A percentile compares a stretch with the other conserved stretches of the same genome.
These are phyloP conservation scores for Tenthredo amoena DNA, from an alignment of 2,888 invertebrate species.

Conservation along the genomic window DNA sequence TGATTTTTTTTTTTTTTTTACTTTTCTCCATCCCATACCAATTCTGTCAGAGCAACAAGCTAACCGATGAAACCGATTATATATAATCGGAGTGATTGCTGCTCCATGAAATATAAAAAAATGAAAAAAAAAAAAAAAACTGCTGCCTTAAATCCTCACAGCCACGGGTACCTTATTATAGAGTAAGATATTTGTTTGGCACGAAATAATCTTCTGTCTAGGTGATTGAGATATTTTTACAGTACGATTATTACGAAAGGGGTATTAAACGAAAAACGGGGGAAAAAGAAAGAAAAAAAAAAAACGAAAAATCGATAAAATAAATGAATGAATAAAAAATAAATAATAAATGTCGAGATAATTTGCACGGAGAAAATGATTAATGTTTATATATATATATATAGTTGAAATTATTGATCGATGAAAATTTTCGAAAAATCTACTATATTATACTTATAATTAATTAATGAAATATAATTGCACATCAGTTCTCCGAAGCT, in stretches of 20 bases:
- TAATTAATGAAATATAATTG: background rate
- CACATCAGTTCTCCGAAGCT: background rate
- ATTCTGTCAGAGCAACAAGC: no score
- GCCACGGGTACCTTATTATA: background rate
- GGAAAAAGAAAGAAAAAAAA: background rate
- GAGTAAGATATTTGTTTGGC: background rate
- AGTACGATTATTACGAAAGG: background rate
- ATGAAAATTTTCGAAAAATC: background rate
- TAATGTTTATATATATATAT: background rate
- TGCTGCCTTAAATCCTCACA: background rate
- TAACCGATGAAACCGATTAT: no score
- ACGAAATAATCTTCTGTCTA: background rate
- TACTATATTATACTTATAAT: background rate
- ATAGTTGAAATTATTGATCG: background rate
- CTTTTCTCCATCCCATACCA: no score
- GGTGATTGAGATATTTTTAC: constrained; percentile 2
- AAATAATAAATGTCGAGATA: background rate
- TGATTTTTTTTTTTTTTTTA: background rate
- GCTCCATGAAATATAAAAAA: no score
- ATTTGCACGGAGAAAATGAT: constrained; percentile 2
- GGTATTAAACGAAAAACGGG: background rate
- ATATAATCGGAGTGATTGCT: no score
- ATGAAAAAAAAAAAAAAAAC: background rate
- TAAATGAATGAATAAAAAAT: background rate
- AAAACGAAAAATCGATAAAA: background rate